Evolutionary conservation across 1,140 invertebrate species (phyloP), one percentile per base, ranked within the genome.

Genomic region (Drosophila murphyi): DNA sequence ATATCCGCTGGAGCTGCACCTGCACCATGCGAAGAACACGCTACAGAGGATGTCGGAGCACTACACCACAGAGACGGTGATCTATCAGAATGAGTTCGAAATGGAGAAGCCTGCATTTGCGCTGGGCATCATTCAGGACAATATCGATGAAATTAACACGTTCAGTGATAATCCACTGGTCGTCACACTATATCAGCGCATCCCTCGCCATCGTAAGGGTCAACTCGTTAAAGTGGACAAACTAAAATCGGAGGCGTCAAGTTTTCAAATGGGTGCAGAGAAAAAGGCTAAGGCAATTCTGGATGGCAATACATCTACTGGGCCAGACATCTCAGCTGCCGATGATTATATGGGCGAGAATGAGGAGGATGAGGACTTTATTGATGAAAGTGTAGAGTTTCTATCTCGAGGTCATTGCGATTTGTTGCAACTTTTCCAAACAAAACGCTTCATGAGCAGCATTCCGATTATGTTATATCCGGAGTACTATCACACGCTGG

Each of bases 91-190:
- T 0, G 83, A 90, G 31, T 91, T 91, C 54, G 28, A 65, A 0
- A 10, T 64, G 20, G 41, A 74, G 4, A 78, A 61, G 29, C 89
- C 89, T 0, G 75, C 76, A 0, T 91, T 91, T 37, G 71, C 90
- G 0, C 28, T 91, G 72, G 74, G 72, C 0, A 60, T 91, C 3
- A 64, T 80, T 10, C 89, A 91, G 55, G 89, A 91, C 29, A 70
- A 70, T 28, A 71, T 91, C n/a, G 82, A 91, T 3, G 85, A 91
- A 6, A 73, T 89, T 70, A 91, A 91, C 34, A 59, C 20, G 1
- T 86, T 91, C 39, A 82, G 89, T 34, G 89, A 91, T 8, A 85
- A 86, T 74, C 89, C 89, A 2, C 29, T 91, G 50, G 5, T 91
- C 8, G 48, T 91, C 2, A 76, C 83, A 0, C 39, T 91, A 4